phyloP scores from a whole-genome alignment of 2,888 invertebrate species.

The Oscheius sp. region DNA sequence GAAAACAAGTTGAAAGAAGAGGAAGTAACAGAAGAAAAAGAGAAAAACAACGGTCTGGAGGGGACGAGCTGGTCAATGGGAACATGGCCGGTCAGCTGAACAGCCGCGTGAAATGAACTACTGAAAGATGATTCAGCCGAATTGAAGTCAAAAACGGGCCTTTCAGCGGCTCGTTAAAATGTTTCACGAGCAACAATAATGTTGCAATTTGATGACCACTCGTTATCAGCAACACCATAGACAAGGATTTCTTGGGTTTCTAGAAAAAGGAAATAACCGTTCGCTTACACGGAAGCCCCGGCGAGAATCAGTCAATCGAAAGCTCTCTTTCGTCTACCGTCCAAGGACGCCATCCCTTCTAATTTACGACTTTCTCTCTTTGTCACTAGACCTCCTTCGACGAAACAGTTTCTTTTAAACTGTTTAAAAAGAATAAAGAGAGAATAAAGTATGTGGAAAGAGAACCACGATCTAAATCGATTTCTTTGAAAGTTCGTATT shows the following conservation, averaged over 20 bases:
- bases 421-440: background rate
- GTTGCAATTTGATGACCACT: background rate
- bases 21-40: background rate
- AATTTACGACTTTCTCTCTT: conserved; percentile 22
- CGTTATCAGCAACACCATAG: conserved; percentile 1
- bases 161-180: background rate
- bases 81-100: background rate
- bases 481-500: conserved; percentile 28
- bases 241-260: background rate
- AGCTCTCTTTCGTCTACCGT: background rate
- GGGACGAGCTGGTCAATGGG: background rate
- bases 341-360: conserved; percentile 9
- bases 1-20: no score
- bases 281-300: conserved; percentile 12
- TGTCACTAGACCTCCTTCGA: background rate
- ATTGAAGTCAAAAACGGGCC: background rate
- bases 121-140: background rate
- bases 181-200: background rate
- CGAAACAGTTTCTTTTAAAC: background rate
- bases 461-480: conserved; percentile 11
- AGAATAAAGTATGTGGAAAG: background rate
- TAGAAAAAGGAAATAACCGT: background rate
- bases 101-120: background rate
- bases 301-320: conserved; percentile 19
- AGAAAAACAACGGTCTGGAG: background rate